Evolutionary conservation across 2,797 vertebrate genomes (phyloP).

Genomic region (Pseudochirops cupreus): DNA sequence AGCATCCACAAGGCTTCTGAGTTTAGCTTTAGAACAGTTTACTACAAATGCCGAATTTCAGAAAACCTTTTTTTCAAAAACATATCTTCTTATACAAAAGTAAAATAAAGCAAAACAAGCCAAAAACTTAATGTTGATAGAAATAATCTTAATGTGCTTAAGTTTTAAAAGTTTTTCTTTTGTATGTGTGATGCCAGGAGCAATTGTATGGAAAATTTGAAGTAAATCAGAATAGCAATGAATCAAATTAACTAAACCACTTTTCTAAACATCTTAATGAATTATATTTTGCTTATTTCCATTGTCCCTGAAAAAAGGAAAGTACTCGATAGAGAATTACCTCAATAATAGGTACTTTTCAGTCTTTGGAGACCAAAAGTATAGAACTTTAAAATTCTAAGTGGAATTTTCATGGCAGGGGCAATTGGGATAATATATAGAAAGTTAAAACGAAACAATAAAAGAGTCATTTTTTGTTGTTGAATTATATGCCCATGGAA

Average conservation of each 20-base stretch:
- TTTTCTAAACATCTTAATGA: conserved; percentile 85
- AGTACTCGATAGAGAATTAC: conserved; percentile 60
- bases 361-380: conserved; percentile 28
- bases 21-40: conserved; percentile 85
- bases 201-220: conserved; percentile 82
- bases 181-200: conserved; percentile 75
- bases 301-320: conserved; percentile 77
- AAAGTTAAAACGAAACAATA: conserved; percentile 24
- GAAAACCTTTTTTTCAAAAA: conserved; percentile 64
- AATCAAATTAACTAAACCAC: conserved; percentile 70
- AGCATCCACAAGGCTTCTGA: conserved; percentile 91
- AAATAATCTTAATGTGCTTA: conserved; percentile 74
- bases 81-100: conserved; percentile 77
- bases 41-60: conserved; percentile 83
- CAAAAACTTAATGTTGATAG: conserved; percentile 67
- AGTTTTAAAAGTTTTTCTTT: conserved; percentile 48
- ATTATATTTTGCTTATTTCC: conserved; percentile 91
- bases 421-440: conserved; percentile 20
- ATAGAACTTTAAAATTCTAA: conserved; percentile 48
- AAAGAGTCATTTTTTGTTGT: conserved; percentile 3
- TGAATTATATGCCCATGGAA: background rate
- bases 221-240: conserved; percentile 80
- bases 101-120: conserved; percentile 71
- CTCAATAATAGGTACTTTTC: conserved; percentile 46
- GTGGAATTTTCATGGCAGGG: conserved; percentile 35